Percentiles rank a stretch among this genome's conserved stretches.
These are phyloP conservation scores for Antedon mediterranea DNA, from an alignment of 53 echinoderm and acorn worm genomes.

Conservation along the genomic window DNA sequence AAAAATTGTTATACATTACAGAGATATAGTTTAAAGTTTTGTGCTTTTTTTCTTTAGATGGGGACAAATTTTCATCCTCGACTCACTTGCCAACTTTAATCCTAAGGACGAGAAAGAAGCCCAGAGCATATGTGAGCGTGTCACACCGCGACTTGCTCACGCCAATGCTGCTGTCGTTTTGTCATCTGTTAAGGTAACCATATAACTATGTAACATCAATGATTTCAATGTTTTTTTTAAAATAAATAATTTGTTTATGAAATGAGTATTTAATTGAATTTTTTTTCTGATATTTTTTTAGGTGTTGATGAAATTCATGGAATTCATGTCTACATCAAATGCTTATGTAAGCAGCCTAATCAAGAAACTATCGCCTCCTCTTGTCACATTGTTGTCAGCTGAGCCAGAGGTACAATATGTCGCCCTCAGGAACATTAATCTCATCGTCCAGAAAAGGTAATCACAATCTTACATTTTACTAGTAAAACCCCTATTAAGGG, in stretches of 20 bases:
- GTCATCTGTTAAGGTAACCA: conserved; percentile 91
- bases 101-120: conserved; percentile 93
- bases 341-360: conserved; percentile 57
- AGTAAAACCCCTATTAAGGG: too few relatives aligned
- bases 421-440: conserved; percentile 90
- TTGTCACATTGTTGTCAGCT: conserved; percentile 85
- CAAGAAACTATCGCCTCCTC: conserved; percentile 89
- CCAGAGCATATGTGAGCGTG: conserved; percentile 90
- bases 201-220: too few relatives aligned
- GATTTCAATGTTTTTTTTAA: too few relatives aligned
- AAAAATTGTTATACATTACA: too few relatives aligned
- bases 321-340: conserved; percentile 56
- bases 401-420: conserved; percentile 98
- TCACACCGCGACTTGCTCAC: conserved; percentile 82
- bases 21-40: too few relatives aligned
- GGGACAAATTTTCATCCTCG: conserved; percentile 89
- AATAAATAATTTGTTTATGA: not conserved
- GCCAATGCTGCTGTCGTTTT: conserved; percentile 96
- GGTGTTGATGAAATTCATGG: conserved; percentile 99
- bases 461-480: not conserved
- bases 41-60: conserved; percentile 29
- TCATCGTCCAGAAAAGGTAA: conserved; percentile 94
- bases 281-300: conserved; percentile 5
- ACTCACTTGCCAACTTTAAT: conserved; percentile 78
- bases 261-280: not conserved